Evolutionary conservation across 1,140 invertebrate genomes (phyloP), one percentile per base, ranked within the genome.

Genomic region (Brachionus paranguensis): DNA sequence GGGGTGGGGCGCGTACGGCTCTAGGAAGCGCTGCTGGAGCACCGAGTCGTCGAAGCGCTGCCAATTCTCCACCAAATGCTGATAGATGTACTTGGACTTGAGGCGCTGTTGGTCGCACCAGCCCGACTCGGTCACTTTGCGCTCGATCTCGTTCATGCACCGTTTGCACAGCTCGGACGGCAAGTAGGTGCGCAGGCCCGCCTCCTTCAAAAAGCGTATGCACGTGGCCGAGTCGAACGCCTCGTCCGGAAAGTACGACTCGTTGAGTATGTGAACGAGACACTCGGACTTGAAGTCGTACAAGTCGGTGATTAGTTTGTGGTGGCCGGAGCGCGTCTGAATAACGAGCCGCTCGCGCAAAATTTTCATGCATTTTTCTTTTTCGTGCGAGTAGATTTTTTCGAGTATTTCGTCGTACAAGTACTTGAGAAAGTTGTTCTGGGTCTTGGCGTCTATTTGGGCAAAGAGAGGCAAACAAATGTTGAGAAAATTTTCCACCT

Each of bases 321-420:
- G 78, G 11, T 81, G 17, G 24, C 60, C 79, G 0, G 24, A 33
- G 3, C 33, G 47, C 3, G 29, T 83, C 53, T 72, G 43, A 43
- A 76, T 74, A 4, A 41, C n/a, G 11, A 83, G 27, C 2, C 24
- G 37, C 4, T 83, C 81, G 20, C 60, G 60, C n/a, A 83, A 11
- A 14, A 55, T 55, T 55, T 83, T 83, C n/a, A 47, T 41, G 37
- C 81, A 83, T 47, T 83, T 68, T 55, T 83, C 81, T 70, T 83
- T 83, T 55, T 83, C 81, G 53, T 83, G 81, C 41, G 68, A 24
- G 43, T 55, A 83, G 37, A 47, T 64, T 24, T 83, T 83, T 33
- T 83, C 81, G 14, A 68, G 29, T 55, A 83, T 55, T 33, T 83
- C 81, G 41, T 83, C 81, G 29, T 68, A 68, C 1, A 83, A 24